These are phyloP conservation scores for Hecatera dysodea DNA, from an alignment of 2,888 invertebrate species.

Conservation along the genomic window DNA sequence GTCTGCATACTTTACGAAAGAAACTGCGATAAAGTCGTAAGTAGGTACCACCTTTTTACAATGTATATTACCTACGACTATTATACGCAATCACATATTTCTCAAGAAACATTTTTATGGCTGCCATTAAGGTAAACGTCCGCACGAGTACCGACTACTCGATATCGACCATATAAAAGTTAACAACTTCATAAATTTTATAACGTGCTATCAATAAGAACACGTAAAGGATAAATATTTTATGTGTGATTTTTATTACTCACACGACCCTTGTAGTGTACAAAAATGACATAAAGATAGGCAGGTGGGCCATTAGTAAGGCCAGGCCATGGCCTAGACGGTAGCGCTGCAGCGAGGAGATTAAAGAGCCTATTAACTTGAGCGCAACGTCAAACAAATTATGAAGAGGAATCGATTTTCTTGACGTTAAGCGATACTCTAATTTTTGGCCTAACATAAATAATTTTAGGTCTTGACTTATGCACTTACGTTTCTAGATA, in stretches of 20 bases:
- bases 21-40: conserved; percentile 21
- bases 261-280: conserved; percentile 64
- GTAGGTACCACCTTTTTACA: conserved; percentile 28
- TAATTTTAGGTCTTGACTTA: background rate
- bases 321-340: conserved; percentile 16
- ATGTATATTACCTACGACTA: conserved; percentile 42
- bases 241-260: conserved; percentile 77
- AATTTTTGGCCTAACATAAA: conserved; percentile 32
- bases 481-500: too few relatives aligned
- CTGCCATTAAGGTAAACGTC: conserved; percentile 64
- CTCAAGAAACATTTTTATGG: conserved; percentile 64
- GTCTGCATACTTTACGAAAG: background rate
- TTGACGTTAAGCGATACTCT: conserved; percentile 25
- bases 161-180: conserved; percentile 80
- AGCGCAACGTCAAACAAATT: conserved; percentile 56
- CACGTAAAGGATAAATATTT: conserved; percentile 80
- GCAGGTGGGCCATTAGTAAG: conserved; percentile 59
- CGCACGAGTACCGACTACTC: conserved; percentile 63
- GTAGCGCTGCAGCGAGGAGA: conserved; percentile 34
- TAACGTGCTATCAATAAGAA: conserved; percentile 83
- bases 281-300: conserved; percentile 67
- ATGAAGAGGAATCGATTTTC: conserved; percentile 46
- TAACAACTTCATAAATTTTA: conserved; percentile 86
- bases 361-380: conserved; percentile 48
- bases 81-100: conserved; percentile 64